A percentile compares a stretch with the other conserved stretches of the same genome.
These are phyloP conservation scores for Micropterix aruncella DNA, from an alignment of 2,888 invertebrate genomes.

Conservation along the genomic window DNA sequence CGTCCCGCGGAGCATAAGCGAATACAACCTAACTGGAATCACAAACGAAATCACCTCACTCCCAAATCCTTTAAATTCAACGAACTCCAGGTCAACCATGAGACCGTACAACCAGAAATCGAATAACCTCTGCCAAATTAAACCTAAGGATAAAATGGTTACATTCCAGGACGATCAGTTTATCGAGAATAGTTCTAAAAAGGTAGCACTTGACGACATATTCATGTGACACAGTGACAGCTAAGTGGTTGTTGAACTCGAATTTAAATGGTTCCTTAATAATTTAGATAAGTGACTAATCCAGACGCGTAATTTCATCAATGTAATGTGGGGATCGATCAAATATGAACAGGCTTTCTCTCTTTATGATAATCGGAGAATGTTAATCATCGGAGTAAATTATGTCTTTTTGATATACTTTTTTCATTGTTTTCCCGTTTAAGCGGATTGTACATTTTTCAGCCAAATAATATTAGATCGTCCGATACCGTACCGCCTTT, in stretches of 20 bases:
- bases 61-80: conserved; percentile 25
- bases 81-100: conserved; percentile 8
- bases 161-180: conserved; percentile 63
- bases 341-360: too few relatives aligned
- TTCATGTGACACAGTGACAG: conserved; percentile 54
- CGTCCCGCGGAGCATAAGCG: conserved; percentile 71
- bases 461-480: too few relatives aligned
- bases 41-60: conserved; percentile 38
- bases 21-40: conserved; percentile 62
- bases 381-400: too few relatives aligned
- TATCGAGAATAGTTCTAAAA: conserved; percentile 23
- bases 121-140: conserved; percentile 23
- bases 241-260: background rate
- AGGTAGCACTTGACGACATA: conserved; percentile 48
- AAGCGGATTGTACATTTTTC: too few relatives aligned
- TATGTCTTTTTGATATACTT: too few relatives aligned
- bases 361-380: too few relatives aligned
- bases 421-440: too few relatives aligned
- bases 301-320: too few relatives aligned
- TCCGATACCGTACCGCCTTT: too few relatives aligned
- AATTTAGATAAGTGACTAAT: too few relatives aligned
- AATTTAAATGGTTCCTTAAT: background rate
- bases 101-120: conserved; percentile 17
- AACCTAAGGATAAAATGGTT: conserved; percentile 61
- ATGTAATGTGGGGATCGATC: too few relatives aligned